Conservation (phyloP, 1,140 invertebrate species). For the Trypoxylus dichotomus region DNA sequence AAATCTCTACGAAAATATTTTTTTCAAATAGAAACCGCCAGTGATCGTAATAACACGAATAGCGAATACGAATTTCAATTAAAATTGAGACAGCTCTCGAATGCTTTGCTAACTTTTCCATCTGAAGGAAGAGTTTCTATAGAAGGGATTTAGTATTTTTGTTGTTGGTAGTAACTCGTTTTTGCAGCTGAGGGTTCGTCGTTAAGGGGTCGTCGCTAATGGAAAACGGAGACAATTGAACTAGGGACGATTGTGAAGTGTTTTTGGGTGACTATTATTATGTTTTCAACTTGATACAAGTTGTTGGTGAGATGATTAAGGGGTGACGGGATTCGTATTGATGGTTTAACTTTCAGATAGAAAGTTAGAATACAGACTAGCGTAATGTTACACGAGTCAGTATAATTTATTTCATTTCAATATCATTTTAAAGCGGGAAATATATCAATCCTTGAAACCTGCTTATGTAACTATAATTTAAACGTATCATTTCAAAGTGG, state of each 20-base stretch:
- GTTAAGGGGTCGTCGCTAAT: neutral
- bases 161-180: neutral
- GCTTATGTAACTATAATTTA: no score
- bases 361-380: no score
- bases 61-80: neutral
- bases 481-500: neutral
- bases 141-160: no score
- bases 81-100: neutral
- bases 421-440: no score
- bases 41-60: no score
- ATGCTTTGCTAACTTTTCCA: neutral
- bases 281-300: neutral
- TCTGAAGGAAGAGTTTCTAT: neutral
- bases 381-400: no score
- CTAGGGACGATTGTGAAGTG: slow-evolving; percentile 2
- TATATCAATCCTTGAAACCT: no score
- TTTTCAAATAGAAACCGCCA: no score
- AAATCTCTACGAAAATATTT: no score
- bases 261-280: neutral
- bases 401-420: no score
- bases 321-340: no score
- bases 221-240: slow-evolving; percentile 8
- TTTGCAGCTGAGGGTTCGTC: neutral
- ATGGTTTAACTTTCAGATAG: no score
- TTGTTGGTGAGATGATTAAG: neutral